A percentile compares a stretch with the other conserved stretches of the same genome.
Conservation (phyloP, 1,140 invertebrate genomes). For the Anadara kagoshimensis region DNA sequence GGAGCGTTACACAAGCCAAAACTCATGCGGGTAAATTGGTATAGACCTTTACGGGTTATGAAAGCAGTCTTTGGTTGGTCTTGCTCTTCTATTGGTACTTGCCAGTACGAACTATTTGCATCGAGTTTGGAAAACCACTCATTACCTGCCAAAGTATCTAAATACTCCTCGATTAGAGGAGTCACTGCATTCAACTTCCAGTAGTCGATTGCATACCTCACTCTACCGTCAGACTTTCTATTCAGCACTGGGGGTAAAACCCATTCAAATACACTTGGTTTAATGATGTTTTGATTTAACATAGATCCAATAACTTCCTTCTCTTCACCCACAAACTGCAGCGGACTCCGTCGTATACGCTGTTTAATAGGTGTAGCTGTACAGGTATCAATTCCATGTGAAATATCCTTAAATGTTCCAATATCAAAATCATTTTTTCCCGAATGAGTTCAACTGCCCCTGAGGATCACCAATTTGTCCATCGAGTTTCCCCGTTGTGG, state of each 20-base stretch:
- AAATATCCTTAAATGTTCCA: conserved; percentile 7
- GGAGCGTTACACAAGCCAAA: conserved; percentile 17
- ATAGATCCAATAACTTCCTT: conserved; percentile 16
- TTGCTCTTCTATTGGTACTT: conserved; percentile 62
- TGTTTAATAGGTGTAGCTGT: conserved; percentile 23
- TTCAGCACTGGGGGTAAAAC: conserved; percentile 21
- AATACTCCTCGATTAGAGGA: conserved; percentile 24
- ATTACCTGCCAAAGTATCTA: conserved; percentile 27
- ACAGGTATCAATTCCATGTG: conserved; percentile 32
- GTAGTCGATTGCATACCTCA: conserved; percentile 26
- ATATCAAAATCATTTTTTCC: conserved; percentile 24
- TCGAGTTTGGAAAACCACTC: conserved; percentile 31
- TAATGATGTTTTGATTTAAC: conserved; percentile 13
- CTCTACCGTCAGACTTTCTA: conserved; percentile 21
- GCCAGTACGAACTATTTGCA: conserved; percentile 55
- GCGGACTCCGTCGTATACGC: conserved; percentile 16
- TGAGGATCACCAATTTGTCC: too few species aligned
- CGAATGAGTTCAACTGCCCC: too few species aligned
- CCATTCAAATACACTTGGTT: conserved; percentile 16
- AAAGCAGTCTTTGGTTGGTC: conserved; percentile 64
- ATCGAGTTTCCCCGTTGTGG: too few species aligned
- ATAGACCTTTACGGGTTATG: conserved; percentile 13
- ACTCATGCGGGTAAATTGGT: conserved; percentile 4
- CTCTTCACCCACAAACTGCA: conserved; percentile 20
- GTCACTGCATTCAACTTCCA: conserved; percentile 23